A percentile compares a stretch with the other conserved stretches of the same genome.
phyloP scores from a whole-genome alignment of 2,113 vertebrate species.

The Manacus vitellinus region DNA sequence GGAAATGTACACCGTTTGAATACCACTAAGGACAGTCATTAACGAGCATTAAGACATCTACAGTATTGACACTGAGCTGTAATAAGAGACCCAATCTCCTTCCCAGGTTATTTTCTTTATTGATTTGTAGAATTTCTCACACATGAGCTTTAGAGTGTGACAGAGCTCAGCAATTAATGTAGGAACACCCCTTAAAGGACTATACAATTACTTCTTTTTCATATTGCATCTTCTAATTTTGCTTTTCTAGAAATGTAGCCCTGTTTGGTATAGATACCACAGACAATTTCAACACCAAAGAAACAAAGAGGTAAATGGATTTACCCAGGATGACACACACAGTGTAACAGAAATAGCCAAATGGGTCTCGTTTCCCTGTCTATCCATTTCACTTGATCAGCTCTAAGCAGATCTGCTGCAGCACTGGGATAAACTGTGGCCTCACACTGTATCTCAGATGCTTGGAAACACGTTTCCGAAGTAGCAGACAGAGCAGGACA shows the following conservation, averaged over 20 bases:
- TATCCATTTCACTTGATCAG: background rate
- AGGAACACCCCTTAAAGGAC: background rate
- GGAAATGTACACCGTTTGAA: constrained; percentile 44
- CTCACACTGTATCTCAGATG: background rate
- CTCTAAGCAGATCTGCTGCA: background rate
- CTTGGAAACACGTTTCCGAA: background rate
- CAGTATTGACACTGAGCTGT: background rate
- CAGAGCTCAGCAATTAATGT: background rate
- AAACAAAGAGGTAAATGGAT: background rate
- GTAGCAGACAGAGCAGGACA: background rate
- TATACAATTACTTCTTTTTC: background rate
- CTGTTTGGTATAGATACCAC: background rate
- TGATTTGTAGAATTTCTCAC: constrained; percentile 29
- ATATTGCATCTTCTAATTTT: background rate
- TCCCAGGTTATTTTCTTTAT: background rate
- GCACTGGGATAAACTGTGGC: background rate
- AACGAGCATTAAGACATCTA: constrained; percentile 31
- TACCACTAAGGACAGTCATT: constrained; percentile 26
- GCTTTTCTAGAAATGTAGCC: background rate
- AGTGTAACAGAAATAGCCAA: background rate
- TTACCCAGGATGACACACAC: background rate
- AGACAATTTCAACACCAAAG: background rate
- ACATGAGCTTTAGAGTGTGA: background rate
- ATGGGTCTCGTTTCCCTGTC: background rate
- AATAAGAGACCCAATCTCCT: background rate